phyloP scores from a whole-genome alignment of 2,888 invertebrate species.

The Alentia gelatinosa region DNA sequence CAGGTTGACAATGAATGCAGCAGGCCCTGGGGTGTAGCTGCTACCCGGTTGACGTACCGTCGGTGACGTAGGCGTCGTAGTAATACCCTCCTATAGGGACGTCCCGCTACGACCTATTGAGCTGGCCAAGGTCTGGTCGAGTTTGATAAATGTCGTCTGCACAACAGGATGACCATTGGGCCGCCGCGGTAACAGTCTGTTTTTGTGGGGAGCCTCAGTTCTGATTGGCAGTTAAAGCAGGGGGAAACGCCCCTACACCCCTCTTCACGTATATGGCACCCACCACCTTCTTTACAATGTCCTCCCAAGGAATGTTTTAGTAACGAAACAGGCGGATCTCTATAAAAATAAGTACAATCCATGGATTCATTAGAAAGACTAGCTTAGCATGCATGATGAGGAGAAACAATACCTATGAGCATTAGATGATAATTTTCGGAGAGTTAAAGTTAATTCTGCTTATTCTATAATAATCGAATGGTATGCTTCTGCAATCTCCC shows the following conservation, averaged over 20 bases:
- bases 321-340: too few species aligned
- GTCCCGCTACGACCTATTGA: background rate
- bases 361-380: too few species aligned
- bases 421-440: too few species aligned
- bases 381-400: too few species aligned
- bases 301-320: too few species aligned
- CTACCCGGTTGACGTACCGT: background rate
- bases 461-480: too few species aligned
- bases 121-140: background rate
- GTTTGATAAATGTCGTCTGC: slow-evolving; percentile 25
- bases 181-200: background rate
- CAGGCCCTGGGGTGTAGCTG: background rate
- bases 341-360: too few species aligned
- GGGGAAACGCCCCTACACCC: background rate
- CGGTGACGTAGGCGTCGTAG: background rate
- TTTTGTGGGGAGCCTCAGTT: background rate
- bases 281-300: too few species aligned
- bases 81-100: background rate
- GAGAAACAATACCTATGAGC: too few species aligned
- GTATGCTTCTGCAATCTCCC: too few species aligned
- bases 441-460: too few species aligned
- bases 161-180: background rate
- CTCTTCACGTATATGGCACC: background rate
- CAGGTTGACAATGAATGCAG: background rate
- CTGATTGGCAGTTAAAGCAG: slow-evolving; percentile 33